A percentile compares a stretch with the other conserved stretches of the same genome.
Evolutionary conservation across 2,888 invertebrate genomes (phyloP).

Genomic region (Nudaria mundana): DNA sequence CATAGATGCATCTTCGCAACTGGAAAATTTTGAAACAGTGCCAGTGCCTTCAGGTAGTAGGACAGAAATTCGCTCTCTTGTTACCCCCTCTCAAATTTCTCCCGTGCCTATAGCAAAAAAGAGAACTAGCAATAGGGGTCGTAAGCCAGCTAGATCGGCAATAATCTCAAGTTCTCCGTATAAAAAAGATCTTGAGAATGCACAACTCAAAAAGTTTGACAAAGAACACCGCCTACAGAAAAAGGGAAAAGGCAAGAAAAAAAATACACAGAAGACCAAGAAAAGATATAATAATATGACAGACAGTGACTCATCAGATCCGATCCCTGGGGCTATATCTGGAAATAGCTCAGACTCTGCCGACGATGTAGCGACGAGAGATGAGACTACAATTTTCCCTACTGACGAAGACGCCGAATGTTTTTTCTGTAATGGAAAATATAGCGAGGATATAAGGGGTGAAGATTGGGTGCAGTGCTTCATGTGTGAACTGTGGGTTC

Average conservation of each 20-base stretch:
- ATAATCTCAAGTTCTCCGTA: conserved; percentile 13
- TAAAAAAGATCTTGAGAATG: conserved; percentile 18
- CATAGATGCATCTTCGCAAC: no score
- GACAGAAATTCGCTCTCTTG: background rate
- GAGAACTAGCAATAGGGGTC: background rate
- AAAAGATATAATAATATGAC: conserved; percentile 15
- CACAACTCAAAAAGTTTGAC: background rate
- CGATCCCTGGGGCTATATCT: background rate
- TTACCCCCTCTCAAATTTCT: background rate
- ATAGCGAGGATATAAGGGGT: conserved; percentile 11
- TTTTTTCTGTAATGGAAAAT: conserved; percentile 15
- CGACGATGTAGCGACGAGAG: background rate
- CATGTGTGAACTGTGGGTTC: conserved; percentile 6
- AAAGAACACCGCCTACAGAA: background rate
- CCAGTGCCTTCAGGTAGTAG: no score
- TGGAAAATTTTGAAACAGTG: no score
- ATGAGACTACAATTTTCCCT: conserved; percentile 4
- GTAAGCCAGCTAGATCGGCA: conserved; percentile 12
- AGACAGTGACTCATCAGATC: conserved; percentile 1
- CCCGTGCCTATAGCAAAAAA: background rate
- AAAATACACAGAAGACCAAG: conserved; percentile 9
- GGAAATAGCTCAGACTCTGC: background rate
- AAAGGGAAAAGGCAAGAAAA: background rate
- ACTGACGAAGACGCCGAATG: conserved; percentile 15
- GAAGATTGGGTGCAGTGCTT: conserved; percentile 10